Evolutionary conservation across 2,797 vertebrate species (phyloP), one percentile per base, ranked within the genome.

Genomic region (Aphelocoma californica): DNA sequence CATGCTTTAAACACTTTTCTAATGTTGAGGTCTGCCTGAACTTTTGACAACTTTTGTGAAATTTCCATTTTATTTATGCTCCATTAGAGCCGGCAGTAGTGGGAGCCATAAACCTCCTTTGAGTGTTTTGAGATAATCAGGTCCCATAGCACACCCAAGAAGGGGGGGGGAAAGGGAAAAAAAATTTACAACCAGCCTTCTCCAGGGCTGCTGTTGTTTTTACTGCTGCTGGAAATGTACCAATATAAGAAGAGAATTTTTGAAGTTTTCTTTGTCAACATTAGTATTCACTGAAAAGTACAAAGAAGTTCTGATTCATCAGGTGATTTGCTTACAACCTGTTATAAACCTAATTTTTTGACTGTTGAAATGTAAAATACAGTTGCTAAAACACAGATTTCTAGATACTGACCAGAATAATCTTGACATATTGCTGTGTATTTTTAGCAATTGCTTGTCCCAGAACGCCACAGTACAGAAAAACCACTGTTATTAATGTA

Each of bases 361-460:
- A 65, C 66, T 53, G 7, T 56, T 34, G 54, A 53, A 80, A 81
- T 21, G 60, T 72, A 74, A 75, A 95, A 61, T 65, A 36, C 40
- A 24, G 17, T 86, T 91, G n/a, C 48, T 58, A 70, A 88, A 94
- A 48, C 18, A 10, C 34, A 9, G 32, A n/a, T 65, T 92, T 90
- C 51, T 88, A 45, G n/a, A 53, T 88, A 66, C 7, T 84, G 73
- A 61, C 80, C 51, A 73, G 54, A 95, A 88, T 78, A 72, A 25
- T 69, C 28, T 45, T 86, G 82, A 32, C 79, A 51, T 42, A 7
- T 77, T 66, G 48, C 44, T 58, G 72, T 58, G 36, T 94, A 82
- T 81, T 93, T 95, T 92, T 91, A 91, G 81, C 88, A 92, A 61
- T 69, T 74, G 38, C 81, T 88, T 61, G 56, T 88, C 62, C 69